Evolutionary conservation across 2,888 invertebrate species (phyloP), one percentile per base, ranked within the genome.

Genomic region (Argyresthia goedartella): DNA sequence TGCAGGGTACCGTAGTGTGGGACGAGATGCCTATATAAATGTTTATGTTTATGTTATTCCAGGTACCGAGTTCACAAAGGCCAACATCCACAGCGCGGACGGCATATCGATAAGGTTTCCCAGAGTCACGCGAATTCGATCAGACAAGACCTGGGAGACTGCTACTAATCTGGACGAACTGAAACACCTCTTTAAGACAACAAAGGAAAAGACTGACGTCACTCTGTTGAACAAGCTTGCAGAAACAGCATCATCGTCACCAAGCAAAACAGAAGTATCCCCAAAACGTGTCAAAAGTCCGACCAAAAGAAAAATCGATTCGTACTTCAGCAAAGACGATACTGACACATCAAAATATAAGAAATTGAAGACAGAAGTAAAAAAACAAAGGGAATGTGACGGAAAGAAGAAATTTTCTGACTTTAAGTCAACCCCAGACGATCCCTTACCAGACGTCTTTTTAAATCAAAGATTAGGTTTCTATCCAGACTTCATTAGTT

Each of bases 41-140:
- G n/a, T n/a, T n/a, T n/a, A n/a, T n/a, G n/a, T n/a, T n/a, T n/a
- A n/a, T n/a, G n/a, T n/a, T n/a, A 25, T 73, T 69, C 14, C 69
- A 87, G 90, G 93, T 0, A 93, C 94, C 0, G 94, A 94, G 73
- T 90, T 94, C 59, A 92, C 93, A 1, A 91, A 92, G 71, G 92
- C 93, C 2, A 92, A 92, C 53, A 89, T 93, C 7, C 98, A 98
- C 69, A 97, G 97, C 1, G 97, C 97, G 0, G 92, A 93, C 63
- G 96, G 97, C 1, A 97, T 98, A 64, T 97, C 97, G 3, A 95
- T 97, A 47, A 88, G 98, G 52, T 98, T 98, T 82, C 98, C 98
- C 0, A 89, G 98, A 59, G 95, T 98, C 0, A 93, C 94, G 0
- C 89, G 89, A 60, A 91, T 96, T 56, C 88, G 98, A 52, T 81